These are phyloP conservation scores for Hippoglossus stenolepis DNA, from an alignment of 2,113 vertebrate genomes.

Conservation along the genomic window DNA sequence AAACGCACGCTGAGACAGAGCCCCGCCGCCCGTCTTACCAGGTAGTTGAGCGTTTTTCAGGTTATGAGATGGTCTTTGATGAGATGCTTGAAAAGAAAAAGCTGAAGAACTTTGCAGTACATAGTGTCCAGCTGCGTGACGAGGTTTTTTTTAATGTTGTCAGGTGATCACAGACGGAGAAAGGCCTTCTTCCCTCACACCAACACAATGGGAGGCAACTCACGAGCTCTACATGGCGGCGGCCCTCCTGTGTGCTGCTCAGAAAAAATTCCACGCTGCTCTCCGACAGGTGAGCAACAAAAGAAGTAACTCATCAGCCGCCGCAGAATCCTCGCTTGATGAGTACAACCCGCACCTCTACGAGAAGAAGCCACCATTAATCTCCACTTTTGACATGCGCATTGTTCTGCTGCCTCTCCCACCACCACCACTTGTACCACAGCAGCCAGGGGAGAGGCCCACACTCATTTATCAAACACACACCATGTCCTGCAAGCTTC, in stretches of 20 bases:
- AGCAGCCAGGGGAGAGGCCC: conserved; percentile 58
- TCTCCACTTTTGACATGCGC: conserved; percentile 58
- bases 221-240: conserved; percentile 17
- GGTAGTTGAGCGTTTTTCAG: not conserved
- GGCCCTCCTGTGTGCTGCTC: conserved; percentile 19
- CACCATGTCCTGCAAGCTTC: conserved; percentile 38
- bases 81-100: not conserved
- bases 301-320: conserved; percentile 47
- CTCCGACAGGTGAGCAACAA: conserved; percentile 42
- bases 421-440: conserved; percentile 20
- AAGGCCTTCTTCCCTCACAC: not conserved
- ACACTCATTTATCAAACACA: conserved; percentile 76
- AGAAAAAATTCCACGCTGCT: conserved; percentile 14
- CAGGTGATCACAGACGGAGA: too few relatives aligned
- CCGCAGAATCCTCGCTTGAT: conserved; percentile 4
- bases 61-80: conserved; percentile 2
- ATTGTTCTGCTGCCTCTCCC: conserved; percentile 49
- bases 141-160: not conserved
- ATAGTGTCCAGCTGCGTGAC: conserved; percentile 3
- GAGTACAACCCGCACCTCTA: conserved; percentile 12
- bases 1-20: not conserved
- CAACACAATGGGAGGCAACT: conserved; percentile 34
- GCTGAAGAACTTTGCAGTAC: not conserved
- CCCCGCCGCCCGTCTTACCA: not conserved
- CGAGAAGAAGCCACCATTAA: conserved; percentile 55